phyloP scores from a whole-genome alignment of 2,113 vertebrate genomes.

The Puma concolor region DNA sequence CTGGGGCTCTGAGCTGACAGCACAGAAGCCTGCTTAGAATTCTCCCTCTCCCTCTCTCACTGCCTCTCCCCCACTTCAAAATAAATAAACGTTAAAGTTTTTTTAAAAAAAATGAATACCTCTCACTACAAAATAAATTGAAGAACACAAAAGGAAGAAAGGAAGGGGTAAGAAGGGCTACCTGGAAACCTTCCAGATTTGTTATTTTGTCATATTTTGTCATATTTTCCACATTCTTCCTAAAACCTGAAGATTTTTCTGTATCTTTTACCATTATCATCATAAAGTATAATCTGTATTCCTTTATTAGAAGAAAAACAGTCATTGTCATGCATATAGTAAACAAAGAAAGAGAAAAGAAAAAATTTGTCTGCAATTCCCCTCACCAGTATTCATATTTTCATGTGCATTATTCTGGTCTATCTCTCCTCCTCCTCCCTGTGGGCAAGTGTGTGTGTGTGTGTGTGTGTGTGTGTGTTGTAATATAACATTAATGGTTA shows the following conservation, averaged over 20 bases:
- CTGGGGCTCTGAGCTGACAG: no score
- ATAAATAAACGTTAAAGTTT: no score
- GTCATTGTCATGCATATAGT: background rate
- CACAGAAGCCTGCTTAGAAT: no score
- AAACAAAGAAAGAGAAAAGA: background rate
- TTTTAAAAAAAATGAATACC: background rate
- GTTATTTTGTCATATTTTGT: background rate
- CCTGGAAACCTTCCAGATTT: background rate
- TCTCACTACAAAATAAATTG: background rate
- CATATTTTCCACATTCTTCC: background rate
- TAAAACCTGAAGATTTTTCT: background rate
- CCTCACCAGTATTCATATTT: background rate
- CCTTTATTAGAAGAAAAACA: background rate
- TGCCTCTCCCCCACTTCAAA: no score
- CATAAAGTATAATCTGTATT: background rate
- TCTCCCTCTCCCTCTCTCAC: no score
- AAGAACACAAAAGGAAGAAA: background rate
- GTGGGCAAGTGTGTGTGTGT: no score
- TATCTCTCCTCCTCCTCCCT: background rate
- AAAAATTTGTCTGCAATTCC: background rate
- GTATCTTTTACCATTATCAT: background rate
- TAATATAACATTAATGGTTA: background rate
- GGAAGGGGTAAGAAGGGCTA: background rate
- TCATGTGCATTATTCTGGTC: no score
- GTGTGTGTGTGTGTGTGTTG: background rate